Percentiles rank a stretch among this genome's conserved stretches.
These are phyloP conservation scores for Allobates femoralis DNA, from an alignment of 2,797 vertebrate species.

Conservation along the genomic window DNA sequence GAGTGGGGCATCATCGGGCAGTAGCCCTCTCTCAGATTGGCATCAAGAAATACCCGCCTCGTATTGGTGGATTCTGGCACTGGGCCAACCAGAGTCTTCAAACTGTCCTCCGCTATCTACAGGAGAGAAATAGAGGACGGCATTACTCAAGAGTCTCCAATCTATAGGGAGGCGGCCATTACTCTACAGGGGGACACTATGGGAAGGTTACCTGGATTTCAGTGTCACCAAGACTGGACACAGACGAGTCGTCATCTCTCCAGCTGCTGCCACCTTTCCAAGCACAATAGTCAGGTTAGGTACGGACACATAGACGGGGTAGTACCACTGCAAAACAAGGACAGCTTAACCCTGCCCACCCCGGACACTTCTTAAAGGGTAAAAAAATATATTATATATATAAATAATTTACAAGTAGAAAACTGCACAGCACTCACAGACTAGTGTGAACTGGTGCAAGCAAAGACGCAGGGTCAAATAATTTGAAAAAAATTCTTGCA, in stretches of 20 bases:
- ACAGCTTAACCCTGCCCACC: too few relatives aligned
- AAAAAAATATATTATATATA: too few relatives aligned
- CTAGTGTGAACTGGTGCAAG: too few relatives aligned
- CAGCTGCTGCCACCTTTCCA: conserved; percentile 71
- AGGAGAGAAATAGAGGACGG: conserved; percentile 23
- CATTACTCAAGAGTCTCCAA: neutral
- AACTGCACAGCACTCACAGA: too few relatives aligned
- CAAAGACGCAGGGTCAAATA: too few relatives aligned
- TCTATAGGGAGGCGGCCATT: neutral
- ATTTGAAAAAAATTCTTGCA: too few relatives aligned
- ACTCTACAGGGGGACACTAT: neutral
- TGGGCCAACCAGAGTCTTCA: conserved; percentile 77
- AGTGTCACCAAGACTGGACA: conserved; percentile 60
- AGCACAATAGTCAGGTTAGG: neutral
- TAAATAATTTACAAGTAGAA: too few relatives aligned
- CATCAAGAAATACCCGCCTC: conserved; percentile 89
- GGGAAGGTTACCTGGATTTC: conserved; percentile 71
- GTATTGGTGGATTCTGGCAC: conserved; percentile 80
- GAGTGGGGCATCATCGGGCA: conserved; percentile 95
- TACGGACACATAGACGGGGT: neutral
- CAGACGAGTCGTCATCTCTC: conserved; percentile 70
- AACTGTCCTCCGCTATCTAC: conserved; percentile 90
- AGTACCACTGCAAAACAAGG: neutral
- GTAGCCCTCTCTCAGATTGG: conserved; percentile 84
- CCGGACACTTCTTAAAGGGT: too few relatives aligned